Conservation (phyloP, 2,888 invertebrate species). For the Leucozona laternaria region DNA sequence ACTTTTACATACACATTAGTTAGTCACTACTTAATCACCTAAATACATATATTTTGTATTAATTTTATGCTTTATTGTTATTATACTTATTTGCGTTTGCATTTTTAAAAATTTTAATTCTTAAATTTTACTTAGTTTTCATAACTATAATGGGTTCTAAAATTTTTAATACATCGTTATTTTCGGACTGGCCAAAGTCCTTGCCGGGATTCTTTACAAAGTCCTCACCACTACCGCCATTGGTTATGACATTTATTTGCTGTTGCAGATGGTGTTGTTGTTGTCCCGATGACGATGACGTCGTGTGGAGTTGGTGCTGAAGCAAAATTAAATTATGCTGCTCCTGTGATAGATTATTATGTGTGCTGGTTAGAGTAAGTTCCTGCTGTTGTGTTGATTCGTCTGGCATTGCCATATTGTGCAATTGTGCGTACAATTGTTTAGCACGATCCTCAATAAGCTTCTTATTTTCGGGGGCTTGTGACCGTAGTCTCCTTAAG, state of each 20-base stretch:
- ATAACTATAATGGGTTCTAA: conserved; percentile 84
- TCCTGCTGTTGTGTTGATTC: conserved; percentile 77
- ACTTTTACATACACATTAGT: conserved; percentile 73
- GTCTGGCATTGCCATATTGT: conserved; percentile 69
- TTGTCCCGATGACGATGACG: conserved; percentile 38
- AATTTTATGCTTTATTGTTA: conserved; percentile 54
- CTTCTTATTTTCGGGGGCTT: conserved; percentile 80
- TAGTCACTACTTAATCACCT: conserved; percentile 73
- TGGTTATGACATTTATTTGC: conserved; percentile 65
- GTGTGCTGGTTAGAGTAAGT: conserved; percentile 77
- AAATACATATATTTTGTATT: conserved; percentile 58
- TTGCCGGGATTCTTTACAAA: conserved; percentile 79
- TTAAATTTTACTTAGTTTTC: conserved; percentile 82
- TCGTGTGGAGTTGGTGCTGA: conserved; percentile 52
- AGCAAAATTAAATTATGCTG: conserved; percentile 58
- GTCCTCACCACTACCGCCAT: conserved; percentile 62
- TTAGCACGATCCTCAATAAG: conserved; percentile 78
- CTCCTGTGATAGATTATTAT: conserved; percentile 49
- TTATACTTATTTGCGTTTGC: conserved; percentile 63
- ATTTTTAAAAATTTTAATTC: conserved; percentile 38
- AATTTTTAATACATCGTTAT: conserved; percentile 83
- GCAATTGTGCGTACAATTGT: conserved; percentile 81
- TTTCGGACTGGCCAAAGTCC: conserved; percentile 81
- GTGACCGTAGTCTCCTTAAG: conserved; percentile 81
- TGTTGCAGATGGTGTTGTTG: conserved; percentile 67